phyloP scores from a whole-genome alignment of 2,113 vertebrate species.

The Phasianus colchicus region DNA sequence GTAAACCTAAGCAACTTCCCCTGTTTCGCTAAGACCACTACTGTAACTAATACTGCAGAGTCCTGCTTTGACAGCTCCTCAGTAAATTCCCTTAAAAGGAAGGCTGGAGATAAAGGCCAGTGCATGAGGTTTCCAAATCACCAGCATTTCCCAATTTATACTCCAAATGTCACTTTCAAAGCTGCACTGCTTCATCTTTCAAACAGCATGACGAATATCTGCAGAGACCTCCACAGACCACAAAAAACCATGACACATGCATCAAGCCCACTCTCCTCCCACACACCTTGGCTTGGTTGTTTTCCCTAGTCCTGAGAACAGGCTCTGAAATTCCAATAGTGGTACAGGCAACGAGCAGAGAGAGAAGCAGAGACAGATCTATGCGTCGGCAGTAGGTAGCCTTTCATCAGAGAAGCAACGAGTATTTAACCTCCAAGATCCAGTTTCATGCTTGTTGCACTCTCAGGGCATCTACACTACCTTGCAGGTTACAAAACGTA shows the following conservation, averaged over 20 bases:
- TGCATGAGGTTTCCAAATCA: neutral
- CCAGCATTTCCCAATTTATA: slow-evolving; percentile 24
- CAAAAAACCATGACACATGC: neutral
- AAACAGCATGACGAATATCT: slow-evolving; percentile 35
- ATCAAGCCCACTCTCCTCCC: neutral
- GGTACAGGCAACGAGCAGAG: neutral
- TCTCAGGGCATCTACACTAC: neutral
- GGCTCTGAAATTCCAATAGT: neutral
- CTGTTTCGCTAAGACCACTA: neutral
- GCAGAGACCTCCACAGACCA: neutral
- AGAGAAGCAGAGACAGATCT: neutral
- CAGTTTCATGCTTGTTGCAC: rapidly evolving
- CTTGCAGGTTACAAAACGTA: neutral
- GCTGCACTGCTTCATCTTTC: slow-evolving; percentile 32
- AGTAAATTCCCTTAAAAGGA: neutral
- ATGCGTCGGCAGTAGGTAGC: neutral
- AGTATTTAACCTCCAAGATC: neutral
- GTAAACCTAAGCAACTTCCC: neutral
- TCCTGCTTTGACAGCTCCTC: neutral
- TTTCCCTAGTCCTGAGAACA: neutral
- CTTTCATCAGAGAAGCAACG: neutral
- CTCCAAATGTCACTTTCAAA: neutral
- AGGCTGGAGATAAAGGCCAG: neutral
- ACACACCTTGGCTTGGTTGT: neutral
- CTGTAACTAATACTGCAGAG: neutral